Base-by-base conservation (phyloP, 2,888 invertebrate species). In the Eumerus sabulonum region DNA sequence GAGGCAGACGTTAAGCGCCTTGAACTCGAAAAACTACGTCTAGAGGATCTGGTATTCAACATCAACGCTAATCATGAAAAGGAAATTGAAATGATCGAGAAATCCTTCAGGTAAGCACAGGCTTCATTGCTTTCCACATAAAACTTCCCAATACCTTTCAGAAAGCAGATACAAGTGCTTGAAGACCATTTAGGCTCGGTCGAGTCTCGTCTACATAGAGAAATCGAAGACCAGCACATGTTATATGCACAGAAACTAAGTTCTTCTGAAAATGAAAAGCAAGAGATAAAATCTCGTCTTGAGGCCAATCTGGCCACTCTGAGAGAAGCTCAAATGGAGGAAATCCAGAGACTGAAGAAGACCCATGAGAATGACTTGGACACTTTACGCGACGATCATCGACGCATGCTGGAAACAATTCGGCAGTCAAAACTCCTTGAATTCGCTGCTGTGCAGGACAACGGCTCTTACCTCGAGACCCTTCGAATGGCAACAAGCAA, bases 31-130 rank as follows among this genome's bases (percentile, higher is more conserved):
- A 89, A 88, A 68, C 72, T 86, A n/a, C 84, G 89, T 1, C 81
- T 89, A 40, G 89, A 89, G 64, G 89, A 89, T 72, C 77, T 88
- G 44, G 82, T 88, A 53, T 85, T 88, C 48, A 88, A 86, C 62
- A 86, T 89, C 62, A 87, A 86, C 64, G 84, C 85, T 3, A 88
- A 88, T 82, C 87, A 88, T 72, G 89, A 89, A 53, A 87, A 86
- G 45, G 89, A 89, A 79, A 85, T 89, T n/a, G 86, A 87, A 48
- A 83, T 89, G 77, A 85, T 89, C n/a, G 88, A 89, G 44, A 84
- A 76, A 11, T 88, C 89, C 0, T 88, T 88, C 67, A 88, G 86
- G 89, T 89, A 73, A 84, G 82, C 76, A 1, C 0, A 27, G 18
- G 17, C 17, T 45, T 18, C 51, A 2, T 36, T 11, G 19, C n/a